These are phyloP conservation scores for Brachyhypopomus occidentalis DNA, from an alignment of 2,113 vertebrate species.

Conservation along the genomic window DNA sequence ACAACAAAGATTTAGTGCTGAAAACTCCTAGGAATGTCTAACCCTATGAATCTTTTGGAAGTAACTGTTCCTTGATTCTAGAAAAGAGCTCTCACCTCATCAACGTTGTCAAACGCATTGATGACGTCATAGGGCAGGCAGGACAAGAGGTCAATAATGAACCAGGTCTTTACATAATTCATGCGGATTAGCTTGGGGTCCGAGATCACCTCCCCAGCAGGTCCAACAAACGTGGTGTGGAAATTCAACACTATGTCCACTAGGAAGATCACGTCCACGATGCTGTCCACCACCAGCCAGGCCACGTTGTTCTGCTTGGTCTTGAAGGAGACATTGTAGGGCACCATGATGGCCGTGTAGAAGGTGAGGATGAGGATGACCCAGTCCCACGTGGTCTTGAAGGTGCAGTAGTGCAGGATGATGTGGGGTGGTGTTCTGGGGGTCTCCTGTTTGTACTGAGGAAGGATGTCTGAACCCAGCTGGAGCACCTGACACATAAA, in stretches of 20 bases:
- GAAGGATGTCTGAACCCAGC: conserved; percentile 94
- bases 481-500: conserved; percentile 84
- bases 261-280: conserved; percentile 95
- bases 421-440: conserved; percentile 97
- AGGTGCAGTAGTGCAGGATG: conserved; percentile 96
- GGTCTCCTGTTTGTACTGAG: conserved; percentile 97
- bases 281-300: conserved; percentile 96
- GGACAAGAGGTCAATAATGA: conserved; percentile 95
- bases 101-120: conserved; percentile 97
- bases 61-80: no score
- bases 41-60: background rate
- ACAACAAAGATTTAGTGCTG: no score
- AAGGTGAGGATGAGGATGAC: conserved; percentile 97
- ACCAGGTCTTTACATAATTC: conserved; percentile 99
- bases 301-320: conserved; percentile 98
- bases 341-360: conserved; percentile 97
- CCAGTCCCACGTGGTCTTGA: conserved; percentile 99
- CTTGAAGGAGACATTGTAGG: conserved; percentile 98
- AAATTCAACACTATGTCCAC: conserved; percentile 98
- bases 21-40: background rate
- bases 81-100: conserved; percentile 84
- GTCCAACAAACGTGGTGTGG: conserved; percentile 96
- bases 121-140: conserved; percentile 97
- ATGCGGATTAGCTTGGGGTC: conserved; percentile 96
- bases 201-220: conserved; percentile 94